Evolutionary conservation across 2,113 vertebrate genomes (phyloP).

Genomic region (Stictonetta naevosa): DNA sequence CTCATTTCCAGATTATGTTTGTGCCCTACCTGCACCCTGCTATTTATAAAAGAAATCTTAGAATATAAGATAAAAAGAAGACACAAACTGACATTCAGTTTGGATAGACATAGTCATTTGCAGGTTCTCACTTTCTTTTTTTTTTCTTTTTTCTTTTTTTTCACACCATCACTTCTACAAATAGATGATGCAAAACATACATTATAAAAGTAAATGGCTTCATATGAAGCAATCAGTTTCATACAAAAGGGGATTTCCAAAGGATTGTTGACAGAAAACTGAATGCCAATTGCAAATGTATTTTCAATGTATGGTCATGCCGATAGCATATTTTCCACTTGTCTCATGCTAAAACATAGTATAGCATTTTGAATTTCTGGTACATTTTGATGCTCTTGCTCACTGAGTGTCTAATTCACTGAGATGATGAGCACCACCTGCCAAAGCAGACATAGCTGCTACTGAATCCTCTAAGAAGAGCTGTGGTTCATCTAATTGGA

Average conservation of each 20-base stretch:
- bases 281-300: background rate
- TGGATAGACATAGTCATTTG: background rate
- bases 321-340: background rate
- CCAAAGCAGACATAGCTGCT: background rate
- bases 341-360: background rate
- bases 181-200: background rate
- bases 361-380: background rate
- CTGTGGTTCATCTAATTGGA: background rate
- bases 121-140: background rate
- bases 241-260: background rate
- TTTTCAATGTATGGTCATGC: background rate
- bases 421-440: background rate
- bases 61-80: background rate
- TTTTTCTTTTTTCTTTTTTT: background rate
- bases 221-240: background rate
- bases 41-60: background rate
- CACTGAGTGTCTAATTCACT: background rate
- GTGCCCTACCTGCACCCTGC: background rate
- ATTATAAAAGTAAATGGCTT: background rate
- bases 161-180: background rate
- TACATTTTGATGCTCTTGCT: background rate
- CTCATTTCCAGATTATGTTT: background rate
- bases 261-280: background rate
- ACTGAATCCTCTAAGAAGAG: background rate
- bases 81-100: background rate